Evolutionary conservation across 64 coral and sea anemone genomes (phyloP), one percentile per base, ranked within the genome.

Genomic region (Cladopsammia gracilis): DNA sequence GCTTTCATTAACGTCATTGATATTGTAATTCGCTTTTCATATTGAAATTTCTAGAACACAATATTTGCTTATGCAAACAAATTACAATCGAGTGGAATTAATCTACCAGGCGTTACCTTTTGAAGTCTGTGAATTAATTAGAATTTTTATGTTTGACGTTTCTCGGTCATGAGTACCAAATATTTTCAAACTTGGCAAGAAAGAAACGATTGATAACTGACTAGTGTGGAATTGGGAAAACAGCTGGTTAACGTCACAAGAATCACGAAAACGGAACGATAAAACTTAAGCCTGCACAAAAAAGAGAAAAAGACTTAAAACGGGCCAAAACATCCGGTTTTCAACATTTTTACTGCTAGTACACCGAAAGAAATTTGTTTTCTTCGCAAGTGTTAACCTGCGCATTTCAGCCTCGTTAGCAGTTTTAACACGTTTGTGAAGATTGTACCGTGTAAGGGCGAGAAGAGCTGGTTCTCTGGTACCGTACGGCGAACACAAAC

Each of bases 31-130:
- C 18, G 60, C 46, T 44, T 83, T 83, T 83, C 80, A 83, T 83
- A 83, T 83, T 83, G 60, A 83, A 83, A 83, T 83, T 23, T 64
- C 19, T 64, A 4, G 9, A 66, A 67, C 19, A 67, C 15, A 83
- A 24, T 23, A 83, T 83, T 83, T 83, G 80, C 47, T 60, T 11
- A 62, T 7, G 60, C 43, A 83, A 65, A 83, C 80, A 83, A 83
- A 62, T 83, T 43, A 64, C 80, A 47, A 50, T 83, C 66, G 60
- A 83, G 19, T 43, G 61, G 60, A 83, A 83, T 83, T 67, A 83
- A 83, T 83, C 22, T 67, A 62, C 44, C 62, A 66, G 43, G 19
- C 42, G 20, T 66, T 48, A 45, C 42, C 43, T 83, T 52, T 67
- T 83, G 62, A 83, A 83, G 80, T 50, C 22, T 67, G 60, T 47